Conservation (phyloP, 2,113 vertebrate genomes). For the Anser brachyrhynchus region DNA sequence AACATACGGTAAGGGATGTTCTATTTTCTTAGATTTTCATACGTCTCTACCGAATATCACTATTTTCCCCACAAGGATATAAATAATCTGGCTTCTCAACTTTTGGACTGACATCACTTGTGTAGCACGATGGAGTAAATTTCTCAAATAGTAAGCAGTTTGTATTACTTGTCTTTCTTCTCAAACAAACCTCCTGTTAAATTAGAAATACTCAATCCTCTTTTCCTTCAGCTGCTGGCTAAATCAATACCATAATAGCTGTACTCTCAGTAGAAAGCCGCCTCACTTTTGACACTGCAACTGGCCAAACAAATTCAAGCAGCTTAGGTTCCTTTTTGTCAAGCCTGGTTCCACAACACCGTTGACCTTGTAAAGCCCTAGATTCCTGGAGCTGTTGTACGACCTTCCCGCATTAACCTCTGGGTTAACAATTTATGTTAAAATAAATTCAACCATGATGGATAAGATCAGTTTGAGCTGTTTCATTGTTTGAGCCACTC, state of each 20-base stretch:
- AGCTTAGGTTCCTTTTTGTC: constrained; percentile 22
- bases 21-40: not conserved
- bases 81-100: not conserved
- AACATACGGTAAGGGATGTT: not conserved
- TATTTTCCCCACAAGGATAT: not conserved
- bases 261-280: constrained; percentile 58
- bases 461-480: not conserved
- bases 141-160: constrained; percentile 47
- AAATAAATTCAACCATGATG: not conserved
- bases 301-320: constrained; percentile 73
- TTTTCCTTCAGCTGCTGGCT: constrained; percentile 2
- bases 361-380: constrained; percentile 3
- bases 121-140: not conserved
- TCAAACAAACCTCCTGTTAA: constrained; percentile 54
- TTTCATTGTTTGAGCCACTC: not conserved
- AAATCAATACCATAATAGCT: constrained; percentile 77
- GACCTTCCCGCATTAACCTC: constrained; percentile 24
- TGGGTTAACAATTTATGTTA: not conserved
- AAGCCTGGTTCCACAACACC: not conserved
- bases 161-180: constrained; percentile 58
- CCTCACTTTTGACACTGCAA: constrained; percentile 65
- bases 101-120: not conserved
- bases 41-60: not conserved
- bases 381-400: not conserved
- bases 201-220: constrained; percentile 64